Base-by-base conservation (phyloP, 2,113 vertebrate species). In the Monopterus albus region DNA sequence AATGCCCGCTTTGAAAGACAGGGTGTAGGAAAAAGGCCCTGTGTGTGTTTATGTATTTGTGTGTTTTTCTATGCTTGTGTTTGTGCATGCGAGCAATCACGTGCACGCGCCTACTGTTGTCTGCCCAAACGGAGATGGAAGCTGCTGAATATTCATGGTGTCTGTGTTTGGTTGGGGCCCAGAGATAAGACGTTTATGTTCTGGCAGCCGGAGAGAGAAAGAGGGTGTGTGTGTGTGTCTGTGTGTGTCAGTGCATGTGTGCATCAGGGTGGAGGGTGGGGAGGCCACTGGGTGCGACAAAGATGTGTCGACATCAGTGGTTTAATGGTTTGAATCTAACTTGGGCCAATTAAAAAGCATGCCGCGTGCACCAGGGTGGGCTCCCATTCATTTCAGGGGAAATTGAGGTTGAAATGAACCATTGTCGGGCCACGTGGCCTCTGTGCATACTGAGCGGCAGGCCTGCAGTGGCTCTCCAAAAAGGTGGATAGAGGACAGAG, bases 251-350 rank as follows among this genome's bases (percentile, higher is more conserved):
- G 38, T 52, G 70, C 67, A n/a, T n/a, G 49, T 52, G 67, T 60
- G 46, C 45, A 38, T 63, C 43, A 7, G 20, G 65, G 43, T 57
- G 38, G 29, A 47, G 38, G 42, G 51, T 28, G 42, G 63, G 59
- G 58, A 43, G 79, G 61, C 58, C 81, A 81, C 55, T 88, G 75
- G 84, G 84, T 23, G 76, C 67, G 25, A 63, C 42, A 66, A 67
- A 86, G 83, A 87, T 82, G 74, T 90, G 88, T 90, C 88, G 79
- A 90, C 88, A 94, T 90, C 88, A 91, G 75, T 91, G 83, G 84
- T 91, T 93, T 93, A 94, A 94, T 92, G 91, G 92, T 72, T 88
- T 92, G 79, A 87, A 84, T 93, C 91, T 93, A 93, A 93, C 81
- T 82, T 63, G 69, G 74, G 67, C 91, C 91, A 94, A 86, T 93